These are phyloP conservation scores for Eurystomus gularis DNA, from an alignment of 2,113 vertebrate species.

Conservation along the genomic window DNA sequence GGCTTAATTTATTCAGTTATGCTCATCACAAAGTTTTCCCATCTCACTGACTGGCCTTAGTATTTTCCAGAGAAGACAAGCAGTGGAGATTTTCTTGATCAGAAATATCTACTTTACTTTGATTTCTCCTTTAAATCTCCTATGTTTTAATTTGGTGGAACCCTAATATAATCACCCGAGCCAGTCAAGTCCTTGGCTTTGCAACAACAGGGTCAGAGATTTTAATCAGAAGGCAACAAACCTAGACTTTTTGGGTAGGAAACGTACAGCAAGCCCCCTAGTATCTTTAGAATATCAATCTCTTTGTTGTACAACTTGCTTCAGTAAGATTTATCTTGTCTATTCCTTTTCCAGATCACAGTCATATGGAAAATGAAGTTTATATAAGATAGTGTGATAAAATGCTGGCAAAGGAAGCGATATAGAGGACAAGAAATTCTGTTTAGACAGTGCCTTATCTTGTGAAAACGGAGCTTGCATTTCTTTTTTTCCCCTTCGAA, in stretches of 20 bases:
- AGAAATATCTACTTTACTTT: neutral
- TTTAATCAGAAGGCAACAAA: neutral
- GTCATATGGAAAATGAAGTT: neutral
- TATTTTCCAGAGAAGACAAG: neutral
- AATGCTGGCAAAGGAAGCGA: neutral
- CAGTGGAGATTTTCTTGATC: neutral
- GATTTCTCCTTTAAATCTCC: neutral
- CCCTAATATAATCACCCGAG: neutral
- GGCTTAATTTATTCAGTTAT: neutral
- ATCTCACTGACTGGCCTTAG: neutral
- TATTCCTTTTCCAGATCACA: neutral
- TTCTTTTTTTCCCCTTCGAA: neutral
- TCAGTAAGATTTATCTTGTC: neutral
- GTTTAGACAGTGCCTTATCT: neutral
- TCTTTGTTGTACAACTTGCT: neutral
- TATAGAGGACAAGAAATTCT: neutral
- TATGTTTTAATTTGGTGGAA: neutral
- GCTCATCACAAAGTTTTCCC: neutral
- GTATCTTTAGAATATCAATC: neutral
- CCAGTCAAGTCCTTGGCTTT: neutral
- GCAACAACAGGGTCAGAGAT: neutral
- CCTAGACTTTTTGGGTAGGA: neutral
- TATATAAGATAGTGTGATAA: neutral
- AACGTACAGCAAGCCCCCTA: neutral
- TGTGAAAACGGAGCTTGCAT: neutral